Base-by-base conservation (phyloP, 64 coral and sea anemone genomes). In the Porites australiensis region DNA sequence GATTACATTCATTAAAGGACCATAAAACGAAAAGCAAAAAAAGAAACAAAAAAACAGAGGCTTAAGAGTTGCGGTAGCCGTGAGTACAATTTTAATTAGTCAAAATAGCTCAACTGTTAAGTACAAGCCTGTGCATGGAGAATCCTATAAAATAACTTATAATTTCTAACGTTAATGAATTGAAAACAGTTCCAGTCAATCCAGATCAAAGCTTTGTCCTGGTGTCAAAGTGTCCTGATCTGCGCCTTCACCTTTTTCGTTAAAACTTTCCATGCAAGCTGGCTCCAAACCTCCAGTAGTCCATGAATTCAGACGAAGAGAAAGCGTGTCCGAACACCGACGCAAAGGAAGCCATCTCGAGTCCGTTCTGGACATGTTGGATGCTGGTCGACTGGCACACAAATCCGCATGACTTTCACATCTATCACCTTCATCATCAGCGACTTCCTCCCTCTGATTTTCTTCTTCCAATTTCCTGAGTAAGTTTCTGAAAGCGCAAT, bases 391-490 rank as follows among this genome's bases (percentile, higher is more conserved):
- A 70, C 64, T 84, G 5, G 7, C 18, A 15, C 15, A 19, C 46
- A 65, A 19, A 6, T 82, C 79, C 4, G 16, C 14, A 2, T 60
- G 79, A 82, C 79, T 82, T 18, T 82, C 79, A 47, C 43, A 6
- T 18, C 58, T 82, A 44, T 13, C 3, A 20, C 64, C 58, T 8
- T 64, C 43, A 19, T 65, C 44, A 64, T 82, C 27, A 47, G 3
- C 13, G 15, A 46, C 12, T 82, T 64, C 37, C 1, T 84, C n/a
- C 3, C 46, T 4, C 8, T 13, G 3, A 13, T 69, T 6, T 2
- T 87, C 48, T 4, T 93, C 83, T 43, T 93, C 91, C 91, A 87
- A 79, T 79, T 93, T 75, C 48, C 52, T 57, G 3, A 87, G 82
- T 23, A 93, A 51, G 10, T 87, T 79, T 76, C 65, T 93, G 53